Evolutionary conservation across 2,888 invertebrate genomes (phyloP).

Genomic region (Calliopum simillimum): DNA sequence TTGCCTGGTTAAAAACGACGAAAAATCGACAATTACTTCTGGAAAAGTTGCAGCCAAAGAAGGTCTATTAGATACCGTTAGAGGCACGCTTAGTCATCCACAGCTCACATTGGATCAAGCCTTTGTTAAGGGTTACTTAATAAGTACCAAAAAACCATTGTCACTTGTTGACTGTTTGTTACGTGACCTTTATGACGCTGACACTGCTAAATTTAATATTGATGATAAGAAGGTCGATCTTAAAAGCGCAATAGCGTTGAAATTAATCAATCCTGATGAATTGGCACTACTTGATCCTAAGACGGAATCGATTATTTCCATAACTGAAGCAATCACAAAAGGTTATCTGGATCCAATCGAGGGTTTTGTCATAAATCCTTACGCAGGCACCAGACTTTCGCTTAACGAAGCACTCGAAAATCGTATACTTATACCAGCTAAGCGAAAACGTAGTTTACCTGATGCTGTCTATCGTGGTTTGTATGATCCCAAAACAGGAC

Average conservation of each 20-base stretch:
- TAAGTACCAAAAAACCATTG: conserved; percentile 83
- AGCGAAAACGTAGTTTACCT: conserved; percentile 84
- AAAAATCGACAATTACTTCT: conserved; percentile 74
- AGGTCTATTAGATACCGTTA: conserved; percentile 77
- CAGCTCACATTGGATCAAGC: conserved; percentile 82
- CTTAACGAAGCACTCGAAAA: conserved; percentile 87
- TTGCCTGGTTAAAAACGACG: conserved; percentile 80
- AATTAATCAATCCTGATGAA: conserved; percentile 81
- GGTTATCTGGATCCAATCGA: conserved; percentile 83
- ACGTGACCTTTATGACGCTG: conserved; percentile 82
- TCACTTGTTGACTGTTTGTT: conserved; percentile 86
- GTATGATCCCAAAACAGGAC: conserved; percentile 86
- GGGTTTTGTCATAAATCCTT: conserved; percentile 83
- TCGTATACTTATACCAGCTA: conserved; percentile 84
- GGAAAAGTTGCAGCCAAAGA: conserved; percentile 78
- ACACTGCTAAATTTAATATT: conserved; percentile 78
- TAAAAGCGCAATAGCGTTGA: conserved; percentile 79
- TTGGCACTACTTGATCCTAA: conserved; percentile 84
- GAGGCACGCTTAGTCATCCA: conserved; percentile 78
- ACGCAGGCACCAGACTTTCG: conserved; percentile 79
- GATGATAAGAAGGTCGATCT: conserved; percentile 78
- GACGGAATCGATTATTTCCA: conserved; percentile 82
- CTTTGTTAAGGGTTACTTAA: conserved; percentile 82
- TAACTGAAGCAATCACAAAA: conserved; percentile 81
- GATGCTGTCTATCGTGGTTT: conserved; percentile 94